Base-by-base conservation (phyloP, 2,113 vertebrate species). In the Gavia stellata region DNA sequence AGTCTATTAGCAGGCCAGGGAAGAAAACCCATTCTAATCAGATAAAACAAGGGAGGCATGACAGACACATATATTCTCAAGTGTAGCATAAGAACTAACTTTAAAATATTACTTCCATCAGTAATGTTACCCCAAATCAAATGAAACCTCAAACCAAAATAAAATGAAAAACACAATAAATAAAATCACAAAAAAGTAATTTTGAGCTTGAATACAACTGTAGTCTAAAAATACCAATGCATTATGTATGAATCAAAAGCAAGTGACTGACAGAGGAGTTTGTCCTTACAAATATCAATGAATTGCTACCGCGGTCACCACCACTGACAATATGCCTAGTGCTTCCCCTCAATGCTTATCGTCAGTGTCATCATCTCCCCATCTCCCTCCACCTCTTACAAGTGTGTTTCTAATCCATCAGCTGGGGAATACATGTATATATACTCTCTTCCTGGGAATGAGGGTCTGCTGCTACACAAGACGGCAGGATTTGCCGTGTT, bases 21-120 rank as follows among this genome's bases (percentile, higher is more conserved):
- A 33, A 72, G 45, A 81, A 95, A 95, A 93, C 73, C n/a, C 80
- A 62, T 72, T 88, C 42, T 52, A 36, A 63, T 50, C 80, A 96
- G 67, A 52, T 15, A 33, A 50, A 73, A 38, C 0, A 19, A 66
- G 4, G 3, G 45, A 81, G 55, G 58, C 40, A 45, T 8, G 55
- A 45, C 75, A 88, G 63, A 61, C 13, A 58, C 14, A 4, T 14
- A 7, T 38, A 70, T 81, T 94, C 78, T 29, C 47, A 77, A 53
- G 36, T 20, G n/a, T 55, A 50, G 34, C 17, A 10, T n/a, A 44
- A 92, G 36, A 86, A 84, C 23, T 55, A 81, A 70, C 42, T 94
- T 73, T 19, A 70, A 91, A 91, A 49, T 63, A 84, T 66, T 82
- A 63, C 50, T 86, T 77, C 65, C 59, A 62, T 45, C 49, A 70